These are phyloP conservation scores for Polyploca ridens DNA, from an alignment of 2,888 invertebrate genomes.

Conservation along the genomic window DNA sequence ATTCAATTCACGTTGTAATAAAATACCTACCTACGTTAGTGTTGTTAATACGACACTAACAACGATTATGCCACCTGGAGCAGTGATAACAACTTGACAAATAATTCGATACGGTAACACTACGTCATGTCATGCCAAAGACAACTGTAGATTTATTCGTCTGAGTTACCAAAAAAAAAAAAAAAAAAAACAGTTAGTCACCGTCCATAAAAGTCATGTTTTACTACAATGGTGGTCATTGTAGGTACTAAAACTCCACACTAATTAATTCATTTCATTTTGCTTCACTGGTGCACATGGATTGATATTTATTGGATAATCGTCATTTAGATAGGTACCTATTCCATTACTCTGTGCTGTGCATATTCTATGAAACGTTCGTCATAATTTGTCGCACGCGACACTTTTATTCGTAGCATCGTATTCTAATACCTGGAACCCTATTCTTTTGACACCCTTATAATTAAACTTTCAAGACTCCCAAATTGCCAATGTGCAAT, in stretches of 20 bases:
- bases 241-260: no score
- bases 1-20: slow-evolving; percentile 26
- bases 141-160: slow-evolving; percentile 3
- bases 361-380: not conserved
- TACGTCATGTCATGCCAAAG: slow-evolving; percentile 2
- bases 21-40: slow-evolving; percentile 26
- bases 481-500: slow-evolving; percentile 40
- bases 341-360: not conserved
- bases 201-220: no score
- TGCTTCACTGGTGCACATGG: no score
- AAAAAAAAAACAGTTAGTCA: no score
- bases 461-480: slow-evolving; percentile 36
- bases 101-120: slow-evolving; percentile 11
- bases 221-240: no score
- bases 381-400: not conserved
- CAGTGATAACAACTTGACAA: slow-evolving; percentile 23
- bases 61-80: slow-evolving; percentile 32
- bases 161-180: no score
- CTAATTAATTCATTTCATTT: no score
- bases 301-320: no score
- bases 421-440: not conserved
- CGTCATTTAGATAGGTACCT: no score
- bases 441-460: slow-evolving; percentile 35
- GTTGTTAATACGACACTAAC: slow-evolving; percentile 29
- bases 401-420: not conserved